Evolutionary conservation across 2,113 vertebrate genomes (phyloP).

Genomic region (Progne subis): DNA sequence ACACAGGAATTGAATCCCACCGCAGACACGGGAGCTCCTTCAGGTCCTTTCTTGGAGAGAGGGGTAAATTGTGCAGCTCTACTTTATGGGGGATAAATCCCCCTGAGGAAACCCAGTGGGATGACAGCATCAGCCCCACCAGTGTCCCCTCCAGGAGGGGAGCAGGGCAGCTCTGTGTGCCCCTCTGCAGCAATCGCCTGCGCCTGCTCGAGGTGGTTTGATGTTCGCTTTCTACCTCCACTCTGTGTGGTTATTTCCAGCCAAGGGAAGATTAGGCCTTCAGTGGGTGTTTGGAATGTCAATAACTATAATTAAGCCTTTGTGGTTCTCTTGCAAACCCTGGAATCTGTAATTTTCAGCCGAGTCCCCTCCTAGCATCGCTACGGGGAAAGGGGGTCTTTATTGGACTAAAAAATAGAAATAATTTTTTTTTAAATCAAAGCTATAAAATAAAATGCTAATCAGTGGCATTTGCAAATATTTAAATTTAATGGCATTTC

Average conservation of each 20-base stretch:
- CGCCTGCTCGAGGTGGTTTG: slow-evolving; percentile 72
- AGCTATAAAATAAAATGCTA: slow-evolving; percentile 53
- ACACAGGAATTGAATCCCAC: rapidly evolving
- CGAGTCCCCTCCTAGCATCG: not conserved
- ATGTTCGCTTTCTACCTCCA: slow-evolving; percentile 75
- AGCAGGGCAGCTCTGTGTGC: slow-evolving; percentile 58
- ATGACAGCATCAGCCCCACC: not conserved
- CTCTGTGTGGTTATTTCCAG: slow-evolving; percentile 81
- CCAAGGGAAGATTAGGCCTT: slow-evolving; percentile 71
- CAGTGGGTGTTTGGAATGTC: slow-evolving; percentile 41
- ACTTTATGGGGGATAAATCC: not conserved
- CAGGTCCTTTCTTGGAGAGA: not conserved
- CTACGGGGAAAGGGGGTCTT: slow-evolving; percentile 46
- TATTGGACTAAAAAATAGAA: not conserved
- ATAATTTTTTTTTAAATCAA: slow-evolving; percentile 6
- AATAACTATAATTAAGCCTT: slow-evolving; percentile 55
- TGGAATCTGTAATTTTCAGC: slow-evolving; percentile 53
- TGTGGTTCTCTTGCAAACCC: slow-evolving; percentile 21
- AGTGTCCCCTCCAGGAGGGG: not conserved
- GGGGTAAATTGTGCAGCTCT: not conserved
- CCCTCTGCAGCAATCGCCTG: slow-evolving; percentile 59
- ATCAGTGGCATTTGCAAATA: slow-evolving; percentile 48
- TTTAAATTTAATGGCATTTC: slow-evolving; percentile 44
- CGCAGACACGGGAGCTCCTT: not conserved
- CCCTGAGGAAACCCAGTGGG: not conserved